Percentiles rank a stretch among this genome's conserved stretches.
Conservation (phyloP, 2,888 invertebrate species). For the Lamproptera curius region DNA sequence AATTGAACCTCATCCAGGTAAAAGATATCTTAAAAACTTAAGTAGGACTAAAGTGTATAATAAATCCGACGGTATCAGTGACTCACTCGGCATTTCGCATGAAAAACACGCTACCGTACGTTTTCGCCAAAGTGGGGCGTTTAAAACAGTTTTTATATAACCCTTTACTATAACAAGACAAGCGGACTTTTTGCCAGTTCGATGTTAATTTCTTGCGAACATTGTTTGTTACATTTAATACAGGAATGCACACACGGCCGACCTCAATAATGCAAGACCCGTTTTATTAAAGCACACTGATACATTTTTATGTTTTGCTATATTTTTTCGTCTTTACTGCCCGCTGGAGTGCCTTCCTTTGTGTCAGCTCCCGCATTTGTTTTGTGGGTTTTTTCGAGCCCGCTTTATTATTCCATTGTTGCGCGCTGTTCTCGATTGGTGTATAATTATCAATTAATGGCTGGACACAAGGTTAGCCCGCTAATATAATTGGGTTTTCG, state of each 20-base stretch:
- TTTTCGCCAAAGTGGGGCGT: too few relatives aligned
- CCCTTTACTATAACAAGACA: too few relatives aligned
- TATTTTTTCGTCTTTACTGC: conserved; percentile 15
- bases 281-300: conserved; percentile 20
- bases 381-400: conserved; percentile 14
- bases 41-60: too few relatives aligned
- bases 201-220: conserved; percentile 10
- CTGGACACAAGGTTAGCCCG: not conserved
- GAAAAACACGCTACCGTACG: too few relatives aligned
- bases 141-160: too few relatives aligned
- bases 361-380: conserved; percentile 19
- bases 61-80: too few relatives aligned
- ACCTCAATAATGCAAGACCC: conserved; percentile 2
- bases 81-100: too few relatives aligned
- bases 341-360: conserved; percentile 21
- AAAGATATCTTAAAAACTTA: too few relatives aligned
- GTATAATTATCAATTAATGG: conserved; percentile 4
- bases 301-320: conserved; percentile 14
- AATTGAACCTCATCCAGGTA: too few relatives aligned
- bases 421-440: conserved; percentile 2
- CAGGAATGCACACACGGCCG: conserved; percentile 2
- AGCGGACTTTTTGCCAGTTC: too few relatives aligned
- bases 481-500: too few relatives aligned
- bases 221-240: conserved; percentile 10
- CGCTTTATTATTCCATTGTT: conserved; percentile 17